phyloP scores from a whole-genome alignment of 2,888 invertebrate species.

The Pecten maximus region DNA sequence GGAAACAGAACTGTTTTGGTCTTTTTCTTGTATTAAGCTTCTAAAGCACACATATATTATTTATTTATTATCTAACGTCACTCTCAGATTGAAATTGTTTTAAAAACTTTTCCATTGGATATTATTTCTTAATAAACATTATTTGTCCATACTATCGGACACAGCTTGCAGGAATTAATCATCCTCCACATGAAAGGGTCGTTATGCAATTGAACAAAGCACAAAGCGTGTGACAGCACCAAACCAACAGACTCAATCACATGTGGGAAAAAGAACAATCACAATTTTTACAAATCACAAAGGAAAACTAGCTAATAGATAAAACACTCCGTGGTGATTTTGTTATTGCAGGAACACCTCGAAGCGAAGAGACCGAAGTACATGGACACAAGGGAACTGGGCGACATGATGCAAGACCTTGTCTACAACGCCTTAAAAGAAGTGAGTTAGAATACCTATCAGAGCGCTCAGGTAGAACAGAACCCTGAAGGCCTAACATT shows the following conservation, averaged over 20 bases:
- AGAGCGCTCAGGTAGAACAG: background rate
- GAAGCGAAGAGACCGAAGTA: slow-evolving; percentile 57
- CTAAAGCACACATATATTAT: too few species aligned
- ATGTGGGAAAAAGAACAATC: background rate
- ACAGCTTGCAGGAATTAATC: too few species aligned
- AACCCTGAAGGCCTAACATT: background rate
- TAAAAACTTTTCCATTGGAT: too few species aligned
- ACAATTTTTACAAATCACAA: background rate
- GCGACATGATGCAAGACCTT: slow-evolving; percentile 52
- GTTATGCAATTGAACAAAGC: too few species aligned
- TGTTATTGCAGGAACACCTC: slow-evolving; percentile 38
- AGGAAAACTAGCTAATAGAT: background rate
- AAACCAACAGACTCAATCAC: background rate
- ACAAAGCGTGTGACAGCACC: background rate
- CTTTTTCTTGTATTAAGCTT: too few species aligned
- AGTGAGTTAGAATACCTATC: slow-evolving; percentile 36
- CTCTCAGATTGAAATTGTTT: too few species aligned
- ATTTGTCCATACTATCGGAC: too few species aligned
- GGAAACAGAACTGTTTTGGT: too few species aligned
- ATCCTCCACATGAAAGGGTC: too few species aligned
- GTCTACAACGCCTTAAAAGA: slow-evolving; percentile 50
- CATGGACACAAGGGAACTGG: slow-evolving; percentile 55
- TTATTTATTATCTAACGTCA: too few species aligned
- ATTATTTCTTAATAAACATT: too few species aligned
- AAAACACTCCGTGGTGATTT: background rate